Percentiles rank a stretch among this genome's conserved stretches.
These are phyloP conservation scores for Felis chaus DNA, from an alignment of 2,113 vertebrate species.

Conservation along the genomic window DNA sequence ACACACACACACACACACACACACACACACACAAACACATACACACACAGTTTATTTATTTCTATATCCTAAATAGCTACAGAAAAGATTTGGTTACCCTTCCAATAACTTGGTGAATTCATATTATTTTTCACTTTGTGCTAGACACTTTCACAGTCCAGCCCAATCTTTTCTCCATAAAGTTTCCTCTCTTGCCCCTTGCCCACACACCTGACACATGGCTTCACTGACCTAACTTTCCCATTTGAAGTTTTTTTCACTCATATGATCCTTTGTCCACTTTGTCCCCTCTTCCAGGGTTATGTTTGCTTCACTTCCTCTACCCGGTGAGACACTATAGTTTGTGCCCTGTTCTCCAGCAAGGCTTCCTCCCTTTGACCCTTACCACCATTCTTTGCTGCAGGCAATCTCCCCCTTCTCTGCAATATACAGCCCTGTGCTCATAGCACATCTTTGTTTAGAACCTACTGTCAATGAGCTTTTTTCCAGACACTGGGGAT, in stretches of 20 bases:
- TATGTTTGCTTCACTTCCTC: background rate
- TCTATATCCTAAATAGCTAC: background rate
- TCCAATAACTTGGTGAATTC: background rate
- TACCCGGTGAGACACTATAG: fast-evolving
- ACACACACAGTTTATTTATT: background rate
- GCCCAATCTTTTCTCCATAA: background rate
- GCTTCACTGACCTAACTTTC: background rate
- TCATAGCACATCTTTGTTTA: background rate
- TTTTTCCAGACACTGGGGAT: background rate
- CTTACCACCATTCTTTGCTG: background rate
- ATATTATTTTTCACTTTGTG: background rate
- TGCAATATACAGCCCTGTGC: background rate
- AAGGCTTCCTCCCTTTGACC: background rate
- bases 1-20: too few relatives aligned
- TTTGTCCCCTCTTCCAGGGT: too few relatives aligned
- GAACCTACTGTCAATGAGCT: background rate
- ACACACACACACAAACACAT: fast-evolving
- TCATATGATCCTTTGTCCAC: background rate
- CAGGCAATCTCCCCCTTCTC: background rate
- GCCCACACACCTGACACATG: fast-evolving
- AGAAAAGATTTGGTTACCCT: background rate
- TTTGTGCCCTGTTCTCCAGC: background rate
- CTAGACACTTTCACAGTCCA: background rate
- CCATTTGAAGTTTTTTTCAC: background rate
- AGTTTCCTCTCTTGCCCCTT: background rate